Evolutionary conservation across 1,140 invertebrate genomes (phyloP).

Genomic region (Plectus sambesii): DNA sequence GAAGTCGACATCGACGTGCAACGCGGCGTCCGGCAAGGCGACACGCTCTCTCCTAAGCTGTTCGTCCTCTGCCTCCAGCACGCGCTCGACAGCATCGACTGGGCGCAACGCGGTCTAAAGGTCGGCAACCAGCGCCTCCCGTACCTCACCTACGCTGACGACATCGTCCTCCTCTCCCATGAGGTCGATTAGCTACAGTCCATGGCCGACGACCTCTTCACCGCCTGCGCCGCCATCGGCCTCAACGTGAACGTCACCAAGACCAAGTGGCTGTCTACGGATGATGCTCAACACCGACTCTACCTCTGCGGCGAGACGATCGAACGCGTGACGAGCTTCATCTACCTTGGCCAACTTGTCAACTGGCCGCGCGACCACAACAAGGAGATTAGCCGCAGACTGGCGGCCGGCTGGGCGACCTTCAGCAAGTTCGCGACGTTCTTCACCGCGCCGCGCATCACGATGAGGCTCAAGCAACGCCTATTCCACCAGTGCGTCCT

Average conservation of each 20-base stretch:
- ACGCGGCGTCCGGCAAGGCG: conserved; percentile 51
- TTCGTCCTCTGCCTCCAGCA: conserved; percentile 50
- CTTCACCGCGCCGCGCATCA: too few relatives aligned
- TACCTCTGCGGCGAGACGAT: conserved; percentile 3
- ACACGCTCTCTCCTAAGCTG: conserved; percentile 49
- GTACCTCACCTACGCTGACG: conserved; percentile 43
- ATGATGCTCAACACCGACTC: background rate
- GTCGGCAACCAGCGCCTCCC: conserved; percentile 6
- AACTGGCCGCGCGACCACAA: conserved; percentile 6
- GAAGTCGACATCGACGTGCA: background rate
- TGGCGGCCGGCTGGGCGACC: conserved; percentile 6
- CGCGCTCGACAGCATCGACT: conserved; percentile 28
- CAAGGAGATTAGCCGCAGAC: conserved; percentile 3
- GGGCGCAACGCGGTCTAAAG: conserved; percentile 5
- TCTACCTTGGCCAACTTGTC: conserved; percentile 14
- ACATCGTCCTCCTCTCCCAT: conserved; percentile 31
- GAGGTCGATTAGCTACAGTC: conserved; percentile 15
- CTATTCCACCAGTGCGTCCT: too few relatives aligned
- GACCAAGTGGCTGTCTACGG: conserved; percentile 18
- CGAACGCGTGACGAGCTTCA: conserved; percentile 3
- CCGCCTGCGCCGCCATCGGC: background rate
- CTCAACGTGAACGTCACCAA: conserved; percentile 14
- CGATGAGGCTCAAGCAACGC: too few relatives aligned
- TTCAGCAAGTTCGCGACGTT: too few relatives aligned
- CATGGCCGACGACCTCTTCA: conserved; percentile 9